A percentile compares a stretch with the other conserved stretches of the same genome.
These are phyloP conservation scores for Tineola bisselliella DNA, from an alignment of 2,888 invertebrate species.

Conservation along the genomic window DNA sequence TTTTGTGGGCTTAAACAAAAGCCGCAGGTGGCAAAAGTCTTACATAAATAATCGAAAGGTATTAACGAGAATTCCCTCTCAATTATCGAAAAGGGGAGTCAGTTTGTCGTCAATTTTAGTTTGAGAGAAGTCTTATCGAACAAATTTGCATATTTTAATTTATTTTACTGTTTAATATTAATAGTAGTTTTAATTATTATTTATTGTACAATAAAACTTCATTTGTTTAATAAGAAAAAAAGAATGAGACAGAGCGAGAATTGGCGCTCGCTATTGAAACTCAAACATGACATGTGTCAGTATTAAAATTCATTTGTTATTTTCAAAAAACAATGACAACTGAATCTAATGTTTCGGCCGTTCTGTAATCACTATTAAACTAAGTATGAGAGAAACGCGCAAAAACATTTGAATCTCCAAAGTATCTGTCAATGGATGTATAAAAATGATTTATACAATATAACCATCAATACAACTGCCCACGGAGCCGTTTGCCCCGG, in stretches of 20 bases:
- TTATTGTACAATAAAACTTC: neutral
- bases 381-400: no score
- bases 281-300: no score
- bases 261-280: no score
- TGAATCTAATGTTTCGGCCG: no score
- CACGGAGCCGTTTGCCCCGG: neutral
- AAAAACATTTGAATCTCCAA: no score
- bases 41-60: constrained; percentile 55
- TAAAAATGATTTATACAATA: no score
- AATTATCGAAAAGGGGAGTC: constrained; percentile 36
- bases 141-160: neutral
- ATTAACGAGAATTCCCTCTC: constrained; percentile 31
- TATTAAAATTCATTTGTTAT: no score
- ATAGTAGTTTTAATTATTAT: neutral
- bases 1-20: constrained; percentile 26
- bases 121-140: neutral
- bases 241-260: no score
- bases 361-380: no score
- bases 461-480: no score
- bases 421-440: no score
- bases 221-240: neutral
- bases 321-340: no score
- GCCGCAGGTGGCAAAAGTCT: constrained; percentile 56
- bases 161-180: neutral
- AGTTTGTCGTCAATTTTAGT: constrained; percentile 4